phyloP scores from a whole-genome alignment of 2,797 vertebrate genomes.

The Cercopithecus diana region DNA sequence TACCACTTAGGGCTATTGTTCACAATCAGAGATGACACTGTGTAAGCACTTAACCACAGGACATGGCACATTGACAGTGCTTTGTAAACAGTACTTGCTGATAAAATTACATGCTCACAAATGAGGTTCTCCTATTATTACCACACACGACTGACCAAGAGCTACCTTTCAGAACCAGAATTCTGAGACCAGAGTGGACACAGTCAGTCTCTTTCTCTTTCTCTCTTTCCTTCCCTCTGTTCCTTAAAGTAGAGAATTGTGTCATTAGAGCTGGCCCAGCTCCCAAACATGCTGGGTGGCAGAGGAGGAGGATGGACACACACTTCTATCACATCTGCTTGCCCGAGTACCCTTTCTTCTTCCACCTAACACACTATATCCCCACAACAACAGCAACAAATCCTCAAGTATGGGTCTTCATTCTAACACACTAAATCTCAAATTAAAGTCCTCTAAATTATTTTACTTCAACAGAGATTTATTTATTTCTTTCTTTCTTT shows the following conservation, averaged over 20 bases:
- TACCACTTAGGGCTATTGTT: not conserved
- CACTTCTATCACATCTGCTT: not conserved
- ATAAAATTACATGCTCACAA: not conserved
- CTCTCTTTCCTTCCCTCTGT: not conserved
- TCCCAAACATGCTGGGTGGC: rapidly evolving
- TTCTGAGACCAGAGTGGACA: not conserved
- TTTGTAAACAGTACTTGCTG: not conserved
- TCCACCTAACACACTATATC: not conserved
- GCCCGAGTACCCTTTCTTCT: not conserved
- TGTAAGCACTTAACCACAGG: not conserved
- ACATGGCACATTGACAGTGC: not conserved
- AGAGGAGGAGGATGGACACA: not conserved
- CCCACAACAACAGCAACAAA: not conserved
- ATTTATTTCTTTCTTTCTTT: too few relatives aligned
- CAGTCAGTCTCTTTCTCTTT: not conserved
- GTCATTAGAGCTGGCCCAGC: not conserved
- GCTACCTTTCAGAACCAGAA: not conserved
- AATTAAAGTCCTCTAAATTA: not conserved
- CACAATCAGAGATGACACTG: not conserved
- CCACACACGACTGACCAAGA: not conserved
- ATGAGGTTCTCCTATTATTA: not conserved
- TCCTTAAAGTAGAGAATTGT: not conserved
- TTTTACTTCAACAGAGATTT: not conserved
- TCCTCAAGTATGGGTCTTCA: not conserved
- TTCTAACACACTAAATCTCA: not conserved